Percentiles rank a stretch among this genome's conserved stretches.
Conservation (phyloP, 1,140 invertebrate species). For the Bombyx mori region DNA sequence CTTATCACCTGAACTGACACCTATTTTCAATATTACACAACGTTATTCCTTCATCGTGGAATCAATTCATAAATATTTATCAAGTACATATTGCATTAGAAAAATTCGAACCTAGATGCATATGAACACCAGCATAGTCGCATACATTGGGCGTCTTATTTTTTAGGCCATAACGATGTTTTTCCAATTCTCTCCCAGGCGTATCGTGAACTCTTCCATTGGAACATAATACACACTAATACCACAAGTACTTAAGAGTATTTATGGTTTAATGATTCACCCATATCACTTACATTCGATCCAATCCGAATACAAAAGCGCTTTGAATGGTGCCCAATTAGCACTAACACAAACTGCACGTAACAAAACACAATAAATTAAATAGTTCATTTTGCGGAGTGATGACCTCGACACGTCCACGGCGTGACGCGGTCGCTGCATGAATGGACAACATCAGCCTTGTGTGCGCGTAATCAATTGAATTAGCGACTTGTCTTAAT, state of each 20-base stretch:
- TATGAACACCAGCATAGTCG: no score
- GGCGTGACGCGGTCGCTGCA: neutral
- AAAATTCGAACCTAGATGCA: no score
- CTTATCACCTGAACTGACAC: neutral
- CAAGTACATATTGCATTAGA: no score
- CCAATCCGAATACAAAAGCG: constrained; percentile 24
- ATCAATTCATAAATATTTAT: no score
- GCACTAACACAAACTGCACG: constrained; percentile 2
- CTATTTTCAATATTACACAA: no score
- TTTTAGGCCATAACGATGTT: no score
- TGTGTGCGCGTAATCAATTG: neutral
- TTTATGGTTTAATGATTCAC: neutral
- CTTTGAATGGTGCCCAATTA: constrained; percentile 14
- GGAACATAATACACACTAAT: neutral
- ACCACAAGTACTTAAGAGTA: neutral
- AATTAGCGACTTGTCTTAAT: neutral
- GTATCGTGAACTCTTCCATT: no score
- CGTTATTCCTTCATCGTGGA: no score
- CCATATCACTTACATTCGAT: constrained; percentile 18
- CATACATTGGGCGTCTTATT: no score
- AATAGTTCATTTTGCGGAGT: no score
- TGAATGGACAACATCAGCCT: neutral
- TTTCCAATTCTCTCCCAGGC: no score
- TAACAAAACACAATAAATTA: neutral
- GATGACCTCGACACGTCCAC: neutral